These are phyloP conservation scores for Monoplex corrugatus DNA, from an alignment of 2,888 invertebrate species.

Conservation along the genomic window DNA sequence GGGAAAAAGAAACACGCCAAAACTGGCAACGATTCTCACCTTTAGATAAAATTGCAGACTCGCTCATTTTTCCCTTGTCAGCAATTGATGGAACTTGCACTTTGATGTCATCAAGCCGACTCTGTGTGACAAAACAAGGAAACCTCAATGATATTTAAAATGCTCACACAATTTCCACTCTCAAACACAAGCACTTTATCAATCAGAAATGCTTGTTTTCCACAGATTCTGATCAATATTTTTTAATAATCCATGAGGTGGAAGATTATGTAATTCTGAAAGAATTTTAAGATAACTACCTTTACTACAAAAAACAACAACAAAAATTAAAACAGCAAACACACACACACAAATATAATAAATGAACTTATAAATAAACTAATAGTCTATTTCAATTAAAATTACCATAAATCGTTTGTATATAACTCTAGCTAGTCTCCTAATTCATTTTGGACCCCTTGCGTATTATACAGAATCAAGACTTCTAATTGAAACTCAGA, in stretches of 20 bases:
- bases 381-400: too few species aligned
- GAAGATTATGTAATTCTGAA: background rate
- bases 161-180: background rate
- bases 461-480: too few species aligned
- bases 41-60: constrained; percentile 58
- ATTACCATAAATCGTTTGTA: too few species aligned
- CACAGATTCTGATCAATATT: background rate
- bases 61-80: constrained; percentile 60
- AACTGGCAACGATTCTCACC: constrained; percentile 55
- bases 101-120: constrained; percentile 57
- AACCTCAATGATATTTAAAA: background rate
- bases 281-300: background rate
- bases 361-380: too few species aligned
- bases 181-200: background rate
- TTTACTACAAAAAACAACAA: background rate
- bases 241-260: background rate
- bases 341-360: too few species aligned
- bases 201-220: background rate
- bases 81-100: constrained; percentile 55
- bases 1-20: constrained; percentile 31
- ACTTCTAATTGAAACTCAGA: too few species aligned
- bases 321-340: too few species aligned
- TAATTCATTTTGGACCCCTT: too few species aligned
- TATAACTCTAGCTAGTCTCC: too few species aligned
- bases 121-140: constrained; percentile 45